A percentile compares a stretch with the other conserved stretches of the same genome.
These are phyloP conservation scores for Anthopleura xanthogrammica DNA, from an alignment of 92 coral and sea anemone species.

Conservation along the genomic window DNA sequence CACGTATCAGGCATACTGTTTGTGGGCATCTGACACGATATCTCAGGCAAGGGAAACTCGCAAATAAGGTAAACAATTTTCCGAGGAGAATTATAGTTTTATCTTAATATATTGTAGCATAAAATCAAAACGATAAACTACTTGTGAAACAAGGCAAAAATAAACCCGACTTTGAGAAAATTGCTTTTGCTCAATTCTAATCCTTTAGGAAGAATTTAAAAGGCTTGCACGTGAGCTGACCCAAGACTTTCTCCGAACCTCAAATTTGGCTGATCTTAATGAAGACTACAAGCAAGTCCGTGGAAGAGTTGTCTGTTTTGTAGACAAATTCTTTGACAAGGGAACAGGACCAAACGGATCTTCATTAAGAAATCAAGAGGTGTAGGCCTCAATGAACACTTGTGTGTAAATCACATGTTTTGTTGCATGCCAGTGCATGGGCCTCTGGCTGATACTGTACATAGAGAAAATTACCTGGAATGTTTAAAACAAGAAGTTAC, in stretches of 20 bases:
- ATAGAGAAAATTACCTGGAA: no score
- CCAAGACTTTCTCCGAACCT: slow-evolving; percentile 48
- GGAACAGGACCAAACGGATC: background rate
- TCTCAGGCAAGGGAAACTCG: slow-evolving; percentile 31
- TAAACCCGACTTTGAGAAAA: background rate
- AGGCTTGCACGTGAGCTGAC: slow-evolving; percentile 48
- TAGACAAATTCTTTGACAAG: slow-evolving; percentile 13
- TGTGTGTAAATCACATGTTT: background rate
- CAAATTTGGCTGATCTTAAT: slow-evolving; percentile 9
- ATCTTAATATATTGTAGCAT: background rate
- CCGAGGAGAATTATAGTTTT: background rate
- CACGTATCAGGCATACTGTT: slow-evolving; percentile 54
- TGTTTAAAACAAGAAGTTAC: no score
- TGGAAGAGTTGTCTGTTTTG: slow-evolving; percentile 19
- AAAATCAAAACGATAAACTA: background rate
- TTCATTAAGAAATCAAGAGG: background rate
- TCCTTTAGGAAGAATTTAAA: slow-evolving; percentile 66
- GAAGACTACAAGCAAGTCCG: slow-evolving; percentile 18
- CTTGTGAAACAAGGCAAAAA: background rate
- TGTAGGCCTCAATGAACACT: background rate
- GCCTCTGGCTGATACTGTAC: no score
- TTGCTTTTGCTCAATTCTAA: slow-evolving; percentile 16
- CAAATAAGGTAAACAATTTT: slow-evolving; percentile 36
- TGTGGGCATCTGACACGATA: slow-evolving; percentile 54
- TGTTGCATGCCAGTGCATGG: no score